Percentiles rank a stretch among this genome's conserved stretches.
Evolutionary conservation across 2,113 vertebrate genomes (phyloP).

Genomic region (Leucoraja erinaceus): DNA sequence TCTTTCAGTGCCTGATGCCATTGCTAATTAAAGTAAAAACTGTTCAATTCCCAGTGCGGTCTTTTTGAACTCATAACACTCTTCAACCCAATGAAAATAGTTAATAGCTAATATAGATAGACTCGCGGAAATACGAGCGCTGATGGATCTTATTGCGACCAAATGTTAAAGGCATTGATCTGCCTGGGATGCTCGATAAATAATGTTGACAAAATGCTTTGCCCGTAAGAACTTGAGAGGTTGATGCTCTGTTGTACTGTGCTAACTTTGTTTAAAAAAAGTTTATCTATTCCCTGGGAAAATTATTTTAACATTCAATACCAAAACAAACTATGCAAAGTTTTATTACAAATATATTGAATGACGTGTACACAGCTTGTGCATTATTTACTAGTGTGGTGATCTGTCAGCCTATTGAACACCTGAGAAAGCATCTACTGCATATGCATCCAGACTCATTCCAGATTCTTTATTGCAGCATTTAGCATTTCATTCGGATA

Average conservation of each 20-base stretch:
- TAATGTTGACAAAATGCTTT: background rate
- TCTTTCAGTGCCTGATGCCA: background rate
- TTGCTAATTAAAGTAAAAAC: background rate
- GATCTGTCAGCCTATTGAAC: background rate
- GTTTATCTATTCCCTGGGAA: background rate
- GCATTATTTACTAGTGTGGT: background rate
- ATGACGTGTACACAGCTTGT: background rate
- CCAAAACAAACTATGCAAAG: background rate
- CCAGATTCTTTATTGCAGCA: background rate
- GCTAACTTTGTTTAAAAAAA: too few species aligned
- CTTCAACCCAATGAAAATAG: background rate
- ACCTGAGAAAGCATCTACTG: background rate
- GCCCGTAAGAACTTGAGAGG: background rate
- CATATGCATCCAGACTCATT: background rate
- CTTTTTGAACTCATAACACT: background rate
- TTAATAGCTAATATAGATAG: background rate
- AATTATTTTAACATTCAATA: background rate
- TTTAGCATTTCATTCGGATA: background rate
- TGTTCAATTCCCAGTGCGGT: background rate
- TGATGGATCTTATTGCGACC: background rate
- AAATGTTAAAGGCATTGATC: constrained; percentile 1
- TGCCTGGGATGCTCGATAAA: background rate
- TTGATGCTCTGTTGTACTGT: background rate
- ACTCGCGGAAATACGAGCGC: background rate
- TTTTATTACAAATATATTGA: background rate